A percentile compares a stretch with the other conserved stretches of the same genome.
These are phyloP conservation scores for Drosophila borborema DNA, from an alignment of 2,888 invertebrate genomes.

Conservation along the genomic window DNA sequence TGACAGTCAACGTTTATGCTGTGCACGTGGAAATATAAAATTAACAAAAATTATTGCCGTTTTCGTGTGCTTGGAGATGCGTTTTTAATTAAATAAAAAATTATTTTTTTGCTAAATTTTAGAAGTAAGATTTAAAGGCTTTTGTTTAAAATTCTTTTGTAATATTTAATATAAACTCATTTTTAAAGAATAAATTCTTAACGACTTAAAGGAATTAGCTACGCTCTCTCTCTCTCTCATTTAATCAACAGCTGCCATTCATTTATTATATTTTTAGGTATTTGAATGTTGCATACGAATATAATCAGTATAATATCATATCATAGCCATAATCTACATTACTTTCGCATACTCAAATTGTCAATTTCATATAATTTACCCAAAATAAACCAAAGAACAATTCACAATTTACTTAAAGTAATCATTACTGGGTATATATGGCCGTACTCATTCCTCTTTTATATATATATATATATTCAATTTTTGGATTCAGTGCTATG, in stretches of 20 bases:
- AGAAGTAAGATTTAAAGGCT: no score
- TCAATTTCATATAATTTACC: background rate
- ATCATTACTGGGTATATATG: constrained; percentile 13
- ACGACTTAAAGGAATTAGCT: no score
- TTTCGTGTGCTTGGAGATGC: background rate
- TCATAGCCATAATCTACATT: background rate
- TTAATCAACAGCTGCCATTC: no score
- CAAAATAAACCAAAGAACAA: background rate
- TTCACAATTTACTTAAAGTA: background rate
- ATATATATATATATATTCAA: background rate
- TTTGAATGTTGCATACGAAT: background rate
- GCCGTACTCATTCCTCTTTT: background rate
- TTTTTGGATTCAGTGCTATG: background rate
- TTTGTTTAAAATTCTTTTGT: no score
- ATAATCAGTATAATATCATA: background rate
- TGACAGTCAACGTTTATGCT: background rate
- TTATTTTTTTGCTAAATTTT: no score
- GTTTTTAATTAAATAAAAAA: no score
- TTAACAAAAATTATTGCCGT: background rate
- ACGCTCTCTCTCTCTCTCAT: no score
- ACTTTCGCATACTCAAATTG: background rate
- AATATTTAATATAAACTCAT: no score
- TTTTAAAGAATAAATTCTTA: no score
- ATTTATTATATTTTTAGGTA: background rate
- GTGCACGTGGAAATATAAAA: background rate